Conservation (phyloP, 2,888 invertebrate species). For the Caenorhabditis wallacei region DNA sequence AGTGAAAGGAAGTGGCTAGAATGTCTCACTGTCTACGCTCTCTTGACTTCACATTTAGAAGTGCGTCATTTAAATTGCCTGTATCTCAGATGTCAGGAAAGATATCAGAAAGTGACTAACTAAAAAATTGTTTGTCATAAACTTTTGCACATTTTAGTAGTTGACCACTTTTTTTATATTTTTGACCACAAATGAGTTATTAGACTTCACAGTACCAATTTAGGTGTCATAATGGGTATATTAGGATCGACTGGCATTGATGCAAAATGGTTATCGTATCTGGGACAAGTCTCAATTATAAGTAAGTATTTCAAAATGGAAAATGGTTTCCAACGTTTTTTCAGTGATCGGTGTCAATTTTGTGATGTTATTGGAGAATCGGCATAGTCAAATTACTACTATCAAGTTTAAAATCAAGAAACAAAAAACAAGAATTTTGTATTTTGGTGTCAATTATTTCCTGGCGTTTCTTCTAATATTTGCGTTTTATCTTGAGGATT, state of each 20-base stretch:
- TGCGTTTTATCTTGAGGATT: slow-evolving; percentile 39
- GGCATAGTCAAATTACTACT: slow-evolving; percentile 44
- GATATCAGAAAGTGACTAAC: too few relatives aligned
- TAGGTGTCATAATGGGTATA: background rate
- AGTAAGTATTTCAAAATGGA: too few relatives aligned
- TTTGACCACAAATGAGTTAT: too few relatives aligned
- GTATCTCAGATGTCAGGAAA: too few relatives aligned
- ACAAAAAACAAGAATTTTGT: slow-evolving; percentile 14
- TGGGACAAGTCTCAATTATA: slow-evolving; percentile 36
- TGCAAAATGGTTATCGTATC: slow-evolving; percentile 28
- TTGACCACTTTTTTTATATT: too few relatives aligned
- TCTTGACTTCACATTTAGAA: too few relatives aligned
- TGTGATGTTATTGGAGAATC: slow-evolving; percentile 48
- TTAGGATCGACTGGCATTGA: background rate
- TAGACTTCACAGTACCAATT: too few relatives aligned
- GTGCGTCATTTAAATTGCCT: too few relatives aligned
- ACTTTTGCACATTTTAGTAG: too few relatives aligned
- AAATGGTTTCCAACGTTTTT: slow-evolving; percentile 12
- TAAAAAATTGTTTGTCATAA: too few relatives aligned
- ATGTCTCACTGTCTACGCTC: too few relatives aligned
- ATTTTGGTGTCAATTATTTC: slow-evolving; percentile 24
- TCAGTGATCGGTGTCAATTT: slow-evolving; percentile 51
- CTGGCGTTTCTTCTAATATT: slow-evolving; percentile 18
- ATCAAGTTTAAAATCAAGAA: slow-evolving; percentile 24
- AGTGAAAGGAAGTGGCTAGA: too few relatives aligned